Percentiles rank a stretch among this genome's conserved stretches.
These are phyloP conservation scores for Fragum fragum DNA, from an alignment of 2,888 invertebrate genomes.

Conservation along the genomic window DNA sequence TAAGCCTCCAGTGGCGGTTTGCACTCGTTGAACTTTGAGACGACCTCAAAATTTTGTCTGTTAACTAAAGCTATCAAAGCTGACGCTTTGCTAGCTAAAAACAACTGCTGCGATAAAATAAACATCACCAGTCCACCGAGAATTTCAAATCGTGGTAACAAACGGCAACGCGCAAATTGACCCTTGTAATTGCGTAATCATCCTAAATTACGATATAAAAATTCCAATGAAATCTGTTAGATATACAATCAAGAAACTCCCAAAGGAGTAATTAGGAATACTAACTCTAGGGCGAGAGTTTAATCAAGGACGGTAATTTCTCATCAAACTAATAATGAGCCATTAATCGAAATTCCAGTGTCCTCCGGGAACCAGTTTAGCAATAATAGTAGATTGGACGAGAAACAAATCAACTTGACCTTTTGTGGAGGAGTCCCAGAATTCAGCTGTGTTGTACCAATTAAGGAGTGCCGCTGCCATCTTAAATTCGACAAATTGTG, in stretches of 20 bases:
- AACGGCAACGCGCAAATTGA: neutral
- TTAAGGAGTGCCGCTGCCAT: too few relatives aligned
- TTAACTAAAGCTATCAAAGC: too few relatives aligned
- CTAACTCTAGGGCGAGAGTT: conserved; percentile 17
- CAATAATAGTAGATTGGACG: neutral
- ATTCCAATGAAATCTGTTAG: neutral
- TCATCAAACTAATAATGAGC: conserved; percentile 27
- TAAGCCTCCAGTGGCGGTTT: too few relatives aligned
- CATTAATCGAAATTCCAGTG: neutral
- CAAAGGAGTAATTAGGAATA: conserved; percentile 8
- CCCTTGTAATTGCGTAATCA: neutral
- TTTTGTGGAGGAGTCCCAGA: neutral
- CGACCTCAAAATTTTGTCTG: too few relatives aligned
- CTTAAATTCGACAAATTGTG: too few relatives aligned
- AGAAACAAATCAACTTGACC: neutral
- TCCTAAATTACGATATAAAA: neutral
- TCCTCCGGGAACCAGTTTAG: neutral
- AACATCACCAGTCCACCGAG: neutral
- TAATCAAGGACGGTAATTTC: conserved; percentile 22
- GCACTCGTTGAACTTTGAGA: too few relatives aligned
- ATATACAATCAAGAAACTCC: conserved; percentile 2
- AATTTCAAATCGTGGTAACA: neutral
- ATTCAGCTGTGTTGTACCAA: neutral
- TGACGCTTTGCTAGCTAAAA: too few relatives aligned
- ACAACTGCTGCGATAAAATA: too few relatives aligned